These are phyloP conservation scores for Argentina silus DNA, from an alignment of 2,797 vertebrate genomes.

Conservation along the genomic window DNA sequence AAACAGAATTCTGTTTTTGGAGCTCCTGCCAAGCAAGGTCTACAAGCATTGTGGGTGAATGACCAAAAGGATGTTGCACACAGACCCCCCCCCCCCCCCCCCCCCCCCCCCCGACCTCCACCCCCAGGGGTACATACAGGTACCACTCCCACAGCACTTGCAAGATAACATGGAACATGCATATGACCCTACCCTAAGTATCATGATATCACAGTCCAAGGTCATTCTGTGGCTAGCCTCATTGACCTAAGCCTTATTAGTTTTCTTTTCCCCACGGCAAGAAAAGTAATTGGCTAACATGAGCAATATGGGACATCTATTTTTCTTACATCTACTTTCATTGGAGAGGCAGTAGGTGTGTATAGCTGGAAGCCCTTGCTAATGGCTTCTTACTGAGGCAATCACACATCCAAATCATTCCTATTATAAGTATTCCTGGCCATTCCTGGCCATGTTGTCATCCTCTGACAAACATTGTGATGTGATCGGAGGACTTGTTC, in stretches of 20 bases:
- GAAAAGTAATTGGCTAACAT: constrained; percentile 26
- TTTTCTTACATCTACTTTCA: constrained; percentile 19
- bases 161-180: constrained; percentile 1
- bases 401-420: constrained; percentile 43
- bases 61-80: constrained; percentile 6
- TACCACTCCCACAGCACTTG: neutral
- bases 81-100: constrained; percentile 32
- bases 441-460: constrained; percentile 18
- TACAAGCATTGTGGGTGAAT: constrained; percentile 1
- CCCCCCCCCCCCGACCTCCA: neutral
- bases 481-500: neutral
- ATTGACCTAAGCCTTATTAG: neutral
- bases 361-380: constrained; percentile 22
- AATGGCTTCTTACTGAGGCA: constrained; percentile 38
- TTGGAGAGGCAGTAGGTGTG: constrained; percentile 19
- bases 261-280: neutral
- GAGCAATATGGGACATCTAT: neutral
- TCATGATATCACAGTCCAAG: constrained; percentile 30
- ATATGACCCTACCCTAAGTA: too few relatives aligned
- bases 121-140: constrained; percentile 2
- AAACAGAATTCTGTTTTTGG: too few relatives aligned
- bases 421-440: constrained; percentile 7
- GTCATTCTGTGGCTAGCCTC: constrained; percentile 19
- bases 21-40: constrained; percentile 15
- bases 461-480: constrained; percentile 1